A percentile compares a stretch with the other conserved stretches of the same genome.
These are phyloP conservation scores for Melanerpes formicivorus DNA, from an alignment of 2,113 vertebrate genomes.

Conservation along the genomic window DNA sequence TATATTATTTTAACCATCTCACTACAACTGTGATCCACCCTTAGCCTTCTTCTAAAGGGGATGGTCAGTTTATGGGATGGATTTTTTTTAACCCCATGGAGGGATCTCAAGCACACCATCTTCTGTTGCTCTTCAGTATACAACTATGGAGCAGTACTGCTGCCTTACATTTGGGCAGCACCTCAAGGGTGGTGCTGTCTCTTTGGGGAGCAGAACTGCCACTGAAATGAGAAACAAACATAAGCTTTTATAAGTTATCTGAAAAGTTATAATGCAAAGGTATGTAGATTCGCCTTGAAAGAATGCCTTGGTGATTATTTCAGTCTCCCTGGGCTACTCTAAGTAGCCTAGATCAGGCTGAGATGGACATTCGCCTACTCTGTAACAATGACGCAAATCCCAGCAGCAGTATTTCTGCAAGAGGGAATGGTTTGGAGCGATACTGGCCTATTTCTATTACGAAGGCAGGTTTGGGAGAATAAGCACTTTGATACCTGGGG, in stretches of 20 bases:
- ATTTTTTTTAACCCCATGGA: not conserved
- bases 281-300: not conserved
- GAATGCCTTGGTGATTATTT: not conserved
- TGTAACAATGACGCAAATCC: not conserved
- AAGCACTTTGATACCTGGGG: conserved; percentile 24
- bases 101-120: not conserved
- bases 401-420: not conserved
- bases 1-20: not conserved
- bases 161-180: not conserved
- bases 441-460: not conserved
- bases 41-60: not conserved
- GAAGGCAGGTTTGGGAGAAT: conserved; percentile 31
- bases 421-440: not conserved
- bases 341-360: not conserved
- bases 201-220: not conserved
- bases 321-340: not conserved
- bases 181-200: not conserved
- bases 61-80: not conserved
- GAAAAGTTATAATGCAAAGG: not conserved
- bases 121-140: not conserved
- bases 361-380: not conserved
- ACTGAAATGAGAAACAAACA: not conserved
- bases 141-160: not conserved
- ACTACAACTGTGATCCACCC: not conserved
- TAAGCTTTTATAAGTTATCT: not conserved